Conservation (phyloP, 2,888 invertebrate species). For the Elegia similella region DNA sequence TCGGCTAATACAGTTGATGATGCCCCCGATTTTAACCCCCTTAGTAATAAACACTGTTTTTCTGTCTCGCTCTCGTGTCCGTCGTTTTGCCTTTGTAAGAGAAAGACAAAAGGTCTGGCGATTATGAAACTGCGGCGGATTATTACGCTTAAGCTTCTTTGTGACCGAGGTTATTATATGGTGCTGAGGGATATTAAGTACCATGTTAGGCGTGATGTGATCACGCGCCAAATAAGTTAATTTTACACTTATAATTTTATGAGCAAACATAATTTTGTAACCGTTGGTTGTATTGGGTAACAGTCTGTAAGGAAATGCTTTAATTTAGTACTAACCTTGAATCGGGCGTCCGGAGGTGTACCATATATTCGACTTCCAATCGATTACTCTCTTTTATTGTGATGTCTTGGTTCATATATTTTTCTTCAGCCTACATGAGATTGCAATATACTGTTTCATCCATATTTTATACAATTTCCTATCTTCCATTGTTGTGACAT, state of each 20-base stretch:
- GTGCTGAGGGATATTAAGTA: slow-evolving; percentile 29
- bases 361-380: no score
- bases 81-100: slow-evolving; percentile 25
- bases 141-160: slow-evolving; percentile 55
- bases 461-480: no score
- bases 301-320: no score
- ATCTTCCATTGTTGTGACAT: no score
- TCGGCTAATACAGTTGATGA: slow-evolving; percentile 77
- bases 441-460: no score
- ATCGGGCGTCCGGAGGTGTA: no score
- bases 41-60: slow-evolving; percentile 62
- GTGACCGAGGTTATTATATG: slow-evolving; percentile 39
- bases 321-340: no score
- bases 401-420: no score
- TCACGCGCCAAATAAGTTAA: neutral
- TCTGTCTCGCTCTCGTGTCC: slow-evolving; percentile 33
- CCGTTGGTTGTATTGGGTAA: no score
- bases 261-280: no score
- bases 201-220: slow-evolving; percentile 20
- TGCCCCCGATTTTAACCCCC: slow-evolving; percentile 64
- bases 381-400: no score
- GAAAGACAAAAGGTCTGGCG: slow-evolving; percentile 33
- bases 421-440: no score
- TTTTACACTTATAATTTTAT: neutral
- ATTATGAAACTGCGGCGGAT: slow-evolving; percentile 56